These are phyloP conservation scores for Diphyllodes magnificus DNA, from an alignment of 2,113 vertebrate species.

Conservation along the genomic window DNA sequence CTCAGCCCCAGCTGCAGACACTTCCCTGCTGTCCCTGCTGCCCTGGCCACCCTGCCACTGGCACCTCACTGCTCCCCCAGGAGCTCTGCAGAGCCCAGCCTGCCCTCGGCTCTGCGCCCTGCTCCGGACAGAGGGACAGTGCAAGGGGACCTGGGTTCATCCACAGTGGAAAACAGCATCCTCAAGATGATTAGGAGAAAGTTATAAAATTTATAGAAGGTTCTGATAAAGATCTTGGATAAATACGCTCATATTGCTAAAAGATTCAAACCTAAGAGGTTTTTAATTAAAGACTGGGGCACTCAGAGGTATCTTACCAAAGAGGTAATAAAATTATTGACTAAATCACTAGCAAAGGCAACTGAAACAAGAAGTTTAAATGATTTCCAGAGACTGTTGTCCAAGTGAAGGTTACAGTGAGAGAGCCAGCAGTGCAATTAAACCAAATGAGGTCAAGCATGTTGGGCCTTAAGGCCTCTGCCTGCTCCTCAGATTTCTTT, in stretches of 20 bases:
- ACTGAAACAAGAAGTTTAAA: slow-evolving; percentile 51
- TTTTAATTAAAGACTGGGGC: slow-evolving; percentile 27
- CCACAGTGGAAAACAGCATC: neutral
- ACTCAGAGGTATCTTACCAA: slow-evolving; percentile 18
- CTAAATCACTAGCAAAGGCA: slow-evolving; percentile 45
- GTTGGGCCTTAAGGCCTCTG: slow-evolving; percentile 43
- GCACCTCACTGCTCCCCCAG: neutral
- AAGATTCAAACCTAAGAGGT: slow-evolving; percentile 30
- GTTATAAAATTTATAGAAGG: neutral
- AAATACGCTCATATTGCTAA: neutral
- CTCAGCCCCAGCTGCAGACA: neutral
- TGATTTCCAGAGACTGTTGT: slow-evolving; percentile 54
- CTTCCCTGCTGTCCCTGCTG: neutral
- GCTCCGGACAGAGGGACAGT: neutral
- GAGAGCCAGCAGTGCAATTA: slow-evolving; percentile 49
- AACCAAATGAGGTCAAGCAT: slow-evolving; percentile 59
- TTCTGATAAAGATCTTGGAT: slow-evolving; percentile 13
- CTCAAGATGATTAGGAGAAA: neutral
- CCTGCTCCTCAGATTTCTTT: slow-evolving; percentile 58
- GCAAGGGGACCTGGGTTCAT: neutral
- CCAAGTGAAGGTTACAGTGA: slow-evolving; percentile 25
- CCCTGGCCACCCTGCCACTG: neutral
- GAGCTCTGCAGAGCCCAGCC: neutral
- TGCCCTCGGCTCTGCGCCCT: fast-evolving
- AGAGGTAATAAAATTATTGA: slow-evolving; percentile 57